A percentile compares a stretch with the other conserved stretches of the same genome.
These are phyloP conservation scores for Drosophila aldrichi DNA, from an alignment of 2,888 invertebrate genomes.

Conservation along the genomic window DNA sequence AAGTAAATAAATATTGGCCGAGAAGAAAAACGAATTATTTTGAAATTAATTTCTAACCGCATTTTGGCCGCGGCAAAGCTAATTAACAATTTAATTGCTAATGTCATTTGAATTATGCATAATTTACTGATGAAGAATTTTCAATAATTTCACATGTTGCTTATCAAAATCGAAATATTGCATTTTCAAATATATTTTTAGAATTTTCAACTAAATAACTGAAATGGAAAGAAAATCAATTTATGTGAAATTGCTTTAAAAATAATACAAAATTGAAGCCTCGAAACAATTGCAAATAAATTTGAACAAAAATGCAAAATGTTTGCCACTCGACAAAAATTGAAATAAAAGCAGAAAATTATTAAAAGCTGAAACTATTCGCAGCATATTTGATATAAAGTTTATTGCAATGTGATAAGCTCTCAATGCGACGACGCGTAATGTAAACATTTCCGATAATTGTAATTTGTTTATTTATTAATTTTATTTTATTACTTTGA, in stretches of 20 bases:
- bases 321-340: too few species aligned
- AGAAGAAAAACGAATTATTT: not conserved
- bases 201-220: not conserved
- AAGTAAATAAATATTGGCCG: too few species aligned
- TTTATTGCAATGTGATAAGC: conserved; percentile 3
- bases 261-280: too few species aligned
- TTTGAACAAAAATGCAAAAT: not conserved
- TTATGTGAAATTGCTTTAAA: not conserved
- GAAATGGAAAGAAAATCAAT: not conserved
- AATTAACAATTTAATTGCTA: conserved; percentile 5
- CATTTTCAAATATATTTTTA: not conserved
- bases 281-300: not conserved
- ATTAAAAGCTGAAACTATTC: not conserved
- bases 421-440: conserved; percentile 2
- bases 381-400: not conserved
- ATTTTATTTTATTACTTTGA: conserved; percentile 48
- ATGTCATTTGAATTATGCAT: not conserved
- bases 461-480: conserved; percentile 50
- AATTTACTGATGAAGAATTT: not conserved
- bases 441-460: conserved; percentile 13
- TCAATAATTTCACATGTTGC: not conserved
- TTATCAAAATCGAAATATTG: too few species aligned
- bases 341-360: not conserved
- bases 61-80: not conserved
- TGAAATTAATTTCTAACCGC: not conserved